A percentile compares a stretch with the other conserved stretches of the same genome.
Evolutionary conservation across 2,797 vertebrate species (phyloP).

Genomic region (Distichodus sexfasciatus): DNA sequence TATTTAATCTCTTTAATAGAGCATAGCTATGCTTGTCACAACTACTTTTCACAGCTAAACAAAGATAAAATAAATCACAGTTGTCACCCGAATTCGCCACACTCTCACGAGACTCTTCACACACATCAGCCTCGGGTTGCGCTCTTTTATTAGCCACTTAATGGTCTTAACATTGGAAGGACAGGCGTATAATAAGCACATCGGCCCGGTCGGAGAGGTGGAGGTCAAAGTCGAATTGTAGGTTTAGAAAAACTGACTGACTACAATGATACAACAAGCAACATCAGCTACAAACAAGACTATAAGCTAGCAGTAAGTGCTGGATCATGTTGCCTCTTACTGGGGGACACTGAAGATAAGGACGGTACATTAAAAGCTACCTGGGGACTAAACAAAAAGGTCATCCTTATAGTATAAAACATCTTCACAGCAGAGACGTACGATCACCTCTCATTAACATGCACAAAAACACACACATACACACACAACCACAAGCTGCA

Average conservation of each 20-base stretch:
- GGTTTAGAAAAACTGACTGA: not conserved
- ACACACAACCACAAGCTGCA: not conserved
- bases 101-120: constrained; percentile 10
- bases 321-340: not conserved
- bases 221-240: not conserved
- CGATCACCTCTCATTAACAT: constrained; percentile 10
- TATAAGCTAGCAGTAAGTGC: not conserved
- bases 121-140: not conserved
- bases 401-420: constrained; percentile 36
- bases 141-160: constrained; percentile 10
- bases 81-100: constrained; percentile 45
- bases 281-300: not conserved
- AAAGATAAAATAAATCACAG: constrained; percentile 39
- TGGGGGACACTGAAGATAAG: not conserved
- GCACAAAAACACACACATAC: no score
- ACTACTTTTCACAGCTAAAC: constrained; percentile 14
- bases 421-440: constrained; percentile 13
- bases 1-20: not conserved
- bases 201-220: not conserved
- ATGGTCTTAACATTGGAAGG: constrained; percentile 20
- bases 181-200: constrained; percentile 17
- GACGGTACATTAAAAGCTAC: constrained; percentile 16
- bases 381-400: constrained; percentile 28
- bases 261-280: constrained; percentile 13
- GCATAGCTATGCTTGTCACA: constrained; percentile 45